These are phyloP conservation scores for Aphrophora alni DNA, from an alignment of 2,888 invertebrate genomes.

Conservation along the genomic window DNA sequence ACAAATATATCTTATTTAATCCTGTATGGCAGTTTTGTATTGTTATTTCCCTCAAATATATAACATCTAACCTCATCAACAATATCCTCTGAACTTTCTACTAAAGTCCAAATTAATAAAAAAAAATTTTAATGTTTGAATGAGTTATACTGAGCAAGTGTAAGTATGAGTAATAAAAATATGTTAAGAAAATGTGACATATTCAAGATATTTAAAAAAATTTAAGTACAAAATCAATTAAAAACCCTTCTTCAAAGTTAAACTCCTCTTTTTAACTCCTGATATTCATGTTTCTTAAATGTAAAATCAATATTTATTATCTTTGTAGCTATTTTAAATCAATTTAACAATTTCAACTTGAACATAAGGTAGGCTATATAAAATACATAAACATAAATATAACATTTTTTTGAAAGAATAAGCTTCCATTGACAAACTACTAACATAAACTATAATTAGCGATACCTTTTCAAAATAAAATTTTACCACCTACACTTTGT, in stretches of 20 bases:
- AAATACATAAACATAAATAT: not conserved
- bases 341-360: not conserved
- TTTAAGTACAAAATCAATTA: not conserved
- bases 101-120: no score
- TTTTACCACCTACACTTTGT: not conserved
- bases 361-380: not conserved
- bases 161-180: no score
- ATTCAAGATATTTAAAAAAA: not conserved
- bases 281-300: not conserved
- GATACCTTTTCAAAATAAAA: conserved; percentile 26
- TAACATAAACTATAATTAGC: not conserved
- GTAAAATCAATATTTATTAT: not conserved
- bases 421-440: not conserved
- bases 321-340: not conserved
- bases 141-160: no score
- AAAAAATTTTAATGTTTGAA: no score
- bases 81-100: no score
- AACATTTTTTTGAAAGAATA: not conserved
- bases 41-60: no score
- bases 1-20: no score
- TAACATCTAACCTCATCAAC: no score
- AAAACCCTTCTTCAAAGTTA: not conserved
- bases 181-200: no score
- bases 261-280: not conserved
- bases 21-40: no score